Base-by-base conservation (phyloP, 2,113 vertebrate species). In the Chaetodon trifascialis region DNA sequence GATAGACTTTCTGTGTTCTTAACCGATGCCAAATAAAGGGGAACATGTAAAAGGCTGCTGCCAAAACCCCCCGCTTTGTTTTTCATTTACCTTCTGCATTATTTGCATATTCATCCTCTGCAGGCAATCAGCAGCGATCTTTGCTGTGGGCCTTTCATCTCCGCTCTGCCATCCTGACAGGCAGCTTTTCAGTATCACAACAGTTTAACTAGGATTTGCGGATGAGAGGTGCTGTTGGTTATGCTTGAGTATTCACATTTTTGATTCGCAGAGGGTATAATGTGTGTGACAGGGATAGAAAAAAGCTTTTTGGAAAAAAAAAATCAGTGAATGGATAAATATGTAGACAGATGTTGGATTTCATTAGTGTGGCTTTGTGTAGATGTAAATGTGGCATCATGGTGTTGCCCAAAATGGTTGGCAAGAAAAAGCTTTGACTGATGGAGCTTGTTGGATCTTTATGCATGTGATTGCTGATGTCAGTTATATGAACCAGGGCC, bases 21-120 rank as follows among this genome's bases (percentile, higher is more conserved):
- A 93, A 87, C 89, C 83, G 73, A 55, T 88, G 89, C 87, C 83
- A 90, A 91, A 92, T 93, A 91, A 95, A 88, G 80, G 73, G 82
- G 56, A 93, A 90, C 84, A 83, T 81, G 84, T 83, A 78, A 88
- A 86, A 86, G 44, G 70, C 75, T 76, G 76, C 83, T 93, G 90
- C 91, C 88, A 93, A 92, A 90, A 78, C 52, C 81, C 59, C 79
- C 81, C 10, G 82, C 91, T 94, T 94, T 92, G 92, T 94, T 92
- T 93, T 92, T 92, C 87, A 89, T 89, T 94, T 92, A 92, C 86
- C 81, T 90, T 92, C 82, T 92, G 82, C 82, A 87, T 89, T 89
- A 94, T 94, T 94, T 95, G 91, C 93, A 92, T 94, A 93, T 91
- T 91, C 91, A 86, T 92, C 81, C 87, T 92, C 86, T 84, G 65